phyloP scores from a whole-genome alignment of 2,888 invertebrate genomes.

The Megaustenia siamemsis region DNA sequence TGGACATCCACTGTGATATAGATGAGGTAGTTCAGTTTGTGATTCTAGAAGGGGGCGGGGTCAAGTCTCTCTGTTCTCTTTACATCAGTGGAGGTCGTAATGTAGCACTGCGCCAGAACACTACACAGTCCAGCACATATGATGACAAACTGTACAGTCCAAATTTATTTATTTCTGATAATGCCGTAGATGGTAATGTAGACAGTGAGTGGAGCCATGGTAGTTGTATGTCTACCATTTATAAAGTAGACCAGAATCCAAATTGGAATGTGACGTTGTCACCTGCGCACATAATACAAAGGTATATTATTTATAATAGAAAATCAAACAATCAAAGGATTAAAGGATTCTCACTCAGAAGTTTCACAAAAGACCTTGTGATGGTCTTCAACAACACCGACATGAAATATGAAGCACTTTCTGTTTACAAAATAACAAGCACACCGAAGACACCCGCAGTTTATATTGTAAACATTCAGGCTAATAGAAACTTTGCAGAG shows the following conservation, averaged over 20 bases:
- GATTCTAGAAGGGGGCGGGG: not conserved
- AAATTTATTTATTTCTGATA: not conserved
- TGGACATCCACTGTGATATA: constrained; percentile 22
- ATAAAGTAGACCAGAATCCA: not conserved
- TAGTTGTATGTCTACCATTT: not conserved
- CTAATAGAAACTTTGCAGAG: not conserved
- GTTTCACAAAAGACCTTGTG: not conserved
- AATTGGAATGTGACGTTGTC: constrained; percentile 3
- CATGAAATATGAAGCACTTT: not conserved
- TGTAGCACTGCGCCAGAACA: not conserved
- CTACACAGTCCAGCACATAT: not conserved
- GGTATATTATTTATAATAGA: not conserved
- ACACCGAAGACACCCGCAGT: not conserved
- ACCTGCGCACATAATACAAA: not conserved
- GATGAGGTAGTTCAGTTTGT: not conserved
- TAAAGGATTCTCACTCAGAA: not conserved
- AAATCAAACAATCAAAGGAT: not conserved
- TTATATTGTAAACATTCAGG: not conserved
- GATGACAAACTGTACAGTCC: not conserved
- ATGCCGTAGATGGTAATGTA: not conserved
- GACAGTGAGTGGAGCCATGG: not conserved
- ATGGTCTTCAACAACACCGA: not conserved
- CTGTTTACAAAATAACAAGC: not conserved
- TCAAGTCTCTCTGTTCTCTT: constrained; percentile 15
- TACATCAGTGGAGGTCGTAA: constrained; percentile 35